Conservation (phyloP, 2,113 vertebrate genomes). For the Zootoca vivipara region DNA sequence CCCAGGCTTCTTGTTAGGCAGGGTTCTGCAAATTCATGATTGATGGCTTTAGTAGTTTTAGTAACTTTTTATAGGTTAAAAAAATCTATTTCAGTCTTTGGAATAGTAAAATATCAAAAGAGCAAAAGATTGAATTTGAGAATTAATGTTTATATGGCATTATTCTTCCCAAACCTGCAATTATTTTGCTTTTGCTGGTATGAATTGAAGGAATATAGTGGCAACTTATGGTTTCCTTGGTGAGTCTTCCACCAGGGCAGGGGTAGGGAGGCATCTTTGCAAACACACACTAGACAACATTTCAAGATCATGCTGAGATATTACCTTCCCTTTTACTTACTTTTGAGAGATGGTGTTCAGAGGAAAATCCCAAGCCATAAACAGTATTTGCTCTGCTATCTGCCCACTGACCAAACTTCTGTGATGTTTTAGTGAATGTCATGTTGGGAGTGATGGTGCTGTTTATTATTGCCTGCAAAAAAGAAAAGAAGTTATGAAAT, state of each 20-base stretch:
- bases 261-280: neutral
- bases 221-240: neutral
- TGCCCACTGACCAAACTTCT: conserved; percentile 99
- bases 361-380: conserved; percentile 98
- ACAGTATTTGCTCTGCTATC: conserved; percentile 98
- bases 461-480: conserved; percentile 99
- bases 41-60: neutral
- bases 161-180: neutral
- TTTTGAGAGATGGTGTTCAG: conserved; percentile 97
- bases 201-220: neutral
- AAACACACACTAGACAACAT: neutral
- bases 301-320: neutral
- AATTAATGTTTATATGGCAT: neutral
- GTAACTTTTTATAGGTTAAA: neutral
- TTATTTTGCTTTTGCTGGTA: neutral
- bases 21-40: neutral
- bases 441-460: conserved; percentile 99
- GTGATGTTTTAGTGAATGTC: conserved; percentile 99
- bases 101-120: neutral
- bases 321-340: conserved; percentile 73
- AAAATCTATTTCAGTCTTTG: neutral
- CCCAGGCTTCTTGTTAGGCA: neutral
- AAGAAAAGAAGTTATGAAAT: conserved; percentile 22
- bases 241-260: neutral
- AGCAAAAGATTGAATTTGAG: neutral